These are phyloP conservation scores for Palythoa grandiflora DNA, from an alignment of 92 coral and sea anemone genomes.

Conservation along the genomic window DNA sequence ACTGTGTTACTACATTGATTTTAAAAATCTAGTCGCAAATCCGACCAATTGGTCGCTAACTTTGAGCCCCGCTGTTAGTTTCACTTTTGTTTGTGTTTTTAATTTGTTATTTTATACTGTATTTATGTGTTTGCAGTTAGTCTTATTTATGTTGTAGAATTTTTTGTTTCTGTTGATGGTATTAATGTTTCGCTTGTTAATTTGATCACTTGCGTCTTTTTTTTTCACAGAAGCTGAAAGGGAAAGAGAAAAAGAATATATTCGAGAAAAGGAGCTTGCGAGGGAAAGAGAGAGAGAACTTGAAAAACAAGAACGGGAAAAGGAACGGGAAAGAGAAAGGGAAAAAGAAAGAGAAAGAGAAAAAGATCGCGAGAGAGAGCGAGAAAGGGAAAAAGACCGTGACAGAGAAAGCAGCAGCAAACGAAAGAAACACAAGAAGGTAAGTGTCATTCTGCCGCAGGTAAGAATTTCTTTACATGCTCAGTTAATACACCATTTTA, in stretches of 20 bases:
- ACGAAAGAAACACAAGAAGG: conserved; percentile 88
- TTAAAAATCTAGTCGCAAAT: too few species aligned
- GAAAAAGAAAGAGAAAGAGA: conserved; percentile 2
- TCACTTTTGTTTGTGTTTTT: too few species aligned
- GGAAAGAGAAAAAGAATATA: conserved; percentile 12
- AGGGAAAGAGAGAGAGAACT: conserved; percentile 48
- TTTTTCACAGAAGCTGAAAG: conserved; percentile 27
- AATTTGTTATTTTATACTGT: too few species aligned
- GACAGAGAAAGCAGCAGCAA: conserved; percentile 73
- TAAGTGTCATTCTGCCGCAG: conserved; percentile 11
- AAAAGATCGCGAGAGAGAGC: conserved; percentile 24
- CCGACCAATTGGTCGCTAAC: too few species aligned
- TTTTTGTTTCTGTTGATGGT: too few species aligned
- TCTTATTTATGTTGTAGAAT: too few species aligned
- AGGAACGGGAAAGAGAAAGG: conserved; percentile 11
- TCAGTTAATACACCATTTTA: background rate
- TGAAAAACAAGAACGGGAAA: conserved; percentile 43
- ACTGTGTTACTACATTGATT: too few species aligned
- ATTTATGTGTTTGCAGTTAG: too few species aligned
- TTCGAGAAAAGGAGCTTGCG: conserved; percentile 32
- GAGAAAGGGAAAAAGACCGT: conserved; percentile 52
- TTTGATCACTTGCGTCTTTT: too few species aligned
- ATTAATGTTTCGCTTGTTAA: too few species aligned
- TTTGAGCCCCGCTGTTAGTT: too few species aligned
- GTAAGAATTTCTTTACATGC: background rate